Evolutionary conservation across 1,140 invertebrate species (phyloP).

Genomic region (Helicoverpa armigera): DNA sequence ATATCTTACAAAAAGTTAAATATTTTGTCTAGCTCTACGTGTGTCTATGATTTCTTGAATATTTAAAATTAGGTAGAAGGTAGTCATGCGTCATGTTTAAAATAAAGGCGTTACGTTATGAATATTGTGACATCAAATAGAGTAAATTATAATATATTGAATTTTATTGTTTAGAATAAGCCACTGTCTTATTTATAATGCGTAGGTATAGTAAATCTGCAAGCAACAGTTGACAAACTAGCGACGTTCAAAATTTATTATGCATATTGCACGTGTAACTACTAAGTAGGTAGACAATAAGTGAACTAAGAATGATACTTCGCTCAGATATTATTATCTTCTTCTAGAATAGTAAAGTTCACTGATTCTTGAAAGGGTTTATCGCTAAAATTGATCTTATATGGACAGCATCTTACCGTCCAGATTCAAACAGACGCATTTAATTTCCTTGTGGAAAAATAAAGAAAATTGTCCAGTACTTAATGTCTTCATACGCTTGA

Average conservation of each 20-base stretch:
- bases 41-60: too few relatives aligned
- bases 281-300: too few relatives aligned
- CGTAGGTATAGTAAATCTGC: background rate
- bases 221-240: background rate
- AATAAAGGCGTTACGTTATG: background rate
- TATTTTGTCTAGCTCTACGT: too few relatives aligned
- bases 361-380: background rate
- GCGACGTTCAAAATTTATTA: too few relatives aligned
- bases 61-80: background rate
- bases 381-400: background rate
- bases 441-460: background rate
- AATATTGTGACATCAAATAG: slow-evolving; percentile 1
- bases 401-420: too few relatives aligned
- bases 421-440: too few relatives aligned
- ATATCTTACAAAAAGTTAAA: too few relatives aligned
- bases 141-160: slow-evolving; percentile 20
- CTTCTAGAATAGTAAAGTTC: too few relatives aligned
- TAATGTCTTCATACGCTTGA: too few relatives aligned
- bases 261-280: too few relatives aligned
- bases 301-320: too few relatives aligned
- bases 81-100: background rate
- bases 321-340: too few relatives aligned
- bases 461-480: background rate
- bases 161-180: slow-evolving; percentile 1
- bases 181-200: background rate